Conservation (phyloP, 2,797 vertebrate species). For the Eurystomus glaucurus region DNA sequence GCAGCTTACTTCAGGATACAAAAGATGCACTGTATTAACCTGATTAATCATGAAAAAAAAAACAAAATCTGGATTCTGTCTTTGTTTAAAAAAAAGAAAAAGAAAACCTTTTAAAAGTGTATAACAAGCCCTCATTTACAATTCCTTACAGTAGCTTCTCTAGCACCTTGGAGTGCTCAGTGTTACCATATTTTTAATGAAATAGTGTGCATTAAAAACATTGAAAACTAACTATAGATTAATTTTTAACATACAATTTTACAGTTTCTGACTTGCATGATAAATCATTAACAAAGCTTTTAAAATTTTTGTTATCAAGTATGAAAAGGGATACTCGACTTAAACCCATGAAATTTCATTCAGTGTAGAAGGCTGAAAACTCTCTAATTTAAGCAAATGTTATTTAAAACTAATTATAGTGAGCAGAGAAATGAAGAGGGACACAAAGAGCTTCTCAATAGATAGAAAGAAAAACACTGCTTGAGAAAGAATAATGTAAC, state of each 20-base stretch:
- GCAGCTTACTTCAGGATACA: background rate
- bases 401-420: slow-evolving; percentile 20
- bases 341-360: background rate
- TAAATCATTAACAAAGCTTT: background rate
- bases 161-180: background rate
- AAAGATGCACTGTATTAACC: background rate
- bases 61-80: background rate
- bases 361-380: background rate
- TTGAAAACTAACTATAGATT: background rate
- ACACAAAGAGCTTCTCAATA: background rate
- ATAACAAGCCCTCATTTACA: background rate
- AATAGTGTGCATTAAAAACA: background rate
- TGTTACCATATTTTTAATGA: background rate
- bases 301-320: background rate
- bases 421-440: slow-evolving; percentile 20
- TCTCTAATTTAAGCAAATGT: slow-evolving; percentile 10
- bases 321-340: background rate
- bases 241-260: background rate
- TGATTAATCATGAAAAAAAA: background rate
- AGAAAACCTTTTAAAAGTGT: background rate
- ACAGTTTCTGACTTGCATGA: background rate
- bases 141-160: background rate
- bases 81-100: background rate
- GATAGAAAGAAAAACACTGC: slow-evolving; percentile 21
- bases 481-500: slow-evolving; percentile 41